Base-by-base conservation (phyloP, 2,113 vertebrate genomes). In the Tragelaphus scriptus region DNA sequence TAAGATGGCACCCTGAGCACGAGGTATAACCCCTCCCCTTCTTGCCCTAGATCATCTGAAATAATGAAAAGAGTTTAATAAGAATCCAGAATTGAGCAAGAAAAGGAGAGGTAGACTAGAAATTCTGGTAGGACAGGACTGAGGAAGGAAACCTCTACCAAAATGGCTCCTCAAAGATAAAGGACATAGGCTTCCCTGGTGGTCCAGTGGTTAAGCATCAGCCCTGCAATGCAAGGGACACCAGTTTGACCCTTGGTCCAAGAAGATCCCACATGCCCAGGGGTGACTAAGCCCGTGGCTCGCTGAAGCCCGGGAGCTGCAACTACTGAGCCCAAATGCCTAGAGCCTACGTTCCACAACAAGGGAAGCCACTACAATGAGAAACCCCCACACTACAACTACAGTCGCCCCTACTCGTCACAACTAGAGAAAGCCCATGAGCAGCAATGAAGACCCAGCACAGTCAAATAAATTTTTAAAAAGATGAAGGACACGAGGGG, bases 61-160 rank as follows among this genome's bases (percentile, higher is more conserved):
- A 86, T 65, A 89, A 92, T 65, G 32, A 86, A 90, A 96, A 85
- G 47, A 88, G 55, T 84, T 96, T 84, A 92, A 92, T 44, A 92
- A 92, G 94, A 98, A 59, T 84, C 59, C 19, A 97, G 86, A 96
- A 65, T 49, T 44, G 85, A 23, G 32, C 26, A 88, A 87, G 51
- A 84, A 88, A 87, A 91, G 28, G 55, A 44, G 51, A 28, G 15
- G 81, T 8, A 58, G 30, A 65, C 47, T 51, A 93, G n/a, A 80
- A 40, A 71, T 30, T 79, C 58, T 61, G 51, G 56, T 8, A 79
- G 44, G 51, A 63, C 14, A 87, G 90, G 36, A 90, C 0, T 86
- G 36, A 96, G 92, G 71, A 84, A 87, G 71, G 63, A 91, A 86
- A 71, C n/a, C 55, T 82, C 21, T 87, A 58, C 44, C 44, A 92